These are phyloP conservation scores for Athene cunicularia DNA, from an alignment of 2,113 vertebrate genomes.

Conservation along the genomic window DNA sequence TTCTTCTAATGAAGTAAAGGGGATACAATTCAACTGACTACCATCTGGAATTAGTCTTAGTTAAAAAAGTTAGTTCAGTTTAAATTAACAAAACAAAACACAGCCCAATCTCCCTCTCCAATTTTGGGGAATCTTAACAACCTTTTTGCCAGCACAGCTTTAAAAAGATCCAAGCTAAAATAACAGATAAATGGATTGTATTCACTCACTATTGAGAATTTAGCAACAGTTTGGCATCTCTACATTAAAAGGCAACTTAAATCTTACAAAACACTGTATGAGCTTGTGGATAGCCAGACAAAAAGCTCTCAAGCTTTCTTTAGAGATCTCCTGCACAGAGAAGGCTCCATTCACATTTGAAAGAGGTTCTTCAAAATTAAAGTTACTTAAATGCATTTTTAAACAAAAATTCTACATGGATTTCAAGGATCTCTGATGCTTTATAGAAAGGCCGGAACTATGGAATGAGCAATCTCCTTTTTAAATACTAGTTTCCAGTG, in stretches of 20 bases:
- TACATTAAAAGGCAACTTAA: background rate
- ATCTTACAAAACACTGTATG: background rate
- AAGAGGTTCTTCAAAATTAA: background rate
- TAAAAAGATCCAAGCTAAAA: background rate
- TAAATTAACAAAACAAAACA: background rate
- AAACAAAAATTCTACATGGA: background rate
- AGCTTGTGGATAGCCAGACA: background rate
- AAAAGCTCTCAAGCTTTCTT: background rate
- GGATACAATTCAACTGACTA: background rate
- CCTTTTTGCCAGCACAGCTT: background rate
- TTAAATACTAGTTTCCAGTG: constrained; percentile 5
- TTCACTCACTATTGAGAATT: background rate
- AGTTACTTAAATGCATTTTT: background rate
- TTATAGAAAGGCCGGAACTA: background rate
- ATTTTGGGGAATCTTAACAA: background rate
- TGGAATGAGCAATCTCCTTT: background rate
- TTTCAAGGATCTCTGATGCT: background rate
- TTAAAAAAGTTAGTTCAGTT: background rate
- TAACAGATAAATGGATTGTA: background rate
- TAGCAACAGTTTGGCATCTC: background rate
- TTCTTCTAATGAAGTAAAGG: background rate
- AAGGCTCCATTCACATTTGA: background rate
- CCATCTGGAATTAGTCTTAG: background rate
- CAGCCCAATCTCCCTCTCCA: background rate
- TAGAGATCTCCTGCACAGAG: background rate